These are phyloP conservation scores for Gopherus evgoodei DNA, from an alignment of 2,113 vertebrate species.

Conservation along the genomic window DNA sequence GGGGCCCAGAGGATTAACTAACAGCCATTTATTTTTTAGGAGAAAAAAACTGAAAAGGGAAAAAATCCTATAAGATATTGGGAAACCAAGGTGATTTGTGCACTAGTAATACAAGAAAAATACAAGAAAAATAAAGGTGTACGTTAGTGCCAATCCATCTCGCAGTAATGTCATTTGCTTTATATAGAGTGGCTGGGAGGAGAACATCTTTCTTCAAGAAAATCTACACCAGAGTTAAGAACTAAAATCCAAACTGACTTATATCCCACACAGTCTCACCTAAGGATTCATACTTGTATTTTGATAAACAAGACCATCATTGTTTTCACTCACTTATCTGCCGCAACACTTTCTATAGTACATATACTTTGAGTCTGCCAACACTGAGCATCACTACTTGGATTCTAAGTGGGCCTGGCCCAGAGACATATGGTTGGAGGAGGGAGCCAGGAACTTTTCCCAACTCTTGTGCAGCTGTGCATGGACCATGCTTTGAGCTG, in stretches of 20 bases:
- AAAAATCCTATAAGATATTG: neutral
- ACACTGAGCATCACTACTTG: neutral
- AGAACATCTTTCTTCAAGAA: neutral
- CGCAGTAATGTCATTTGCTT: neutral
- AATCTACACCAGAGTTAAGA: neutral
- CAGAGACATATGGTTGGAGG: rapidly evolving
- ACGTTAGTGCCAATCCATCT: neutral
- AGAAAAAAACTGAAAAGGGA: neutral
- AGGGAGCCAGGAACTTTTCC: neutral
- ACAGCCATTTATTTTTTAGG: neutral
- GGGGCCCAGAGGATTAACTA: neutral
- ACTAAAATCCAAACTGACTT: neutral
- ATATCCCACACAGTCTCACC: neutral
- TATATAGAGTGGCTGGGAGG: neutral
- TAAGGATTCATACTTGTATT: neutral
- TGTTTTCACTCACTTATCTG: neutral
- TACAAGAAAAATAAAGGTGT: neutral
- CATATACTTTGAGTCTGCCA: neutral
- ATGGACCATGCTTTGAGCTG: neutral
- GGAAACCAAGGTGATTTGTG: neutral
- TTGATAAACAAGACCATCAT: neutral
- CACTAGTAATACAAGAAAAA: neutral
- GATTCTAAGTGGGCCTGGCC: neutral
- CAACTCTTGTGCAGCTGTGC: neutral
- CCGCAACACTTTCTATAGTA: neutral